Percentiles rank a stretch among this genome's conserved stretches.
Evolutionary conservation across 2,113 vertebrate species (phyloP).

Genomic region (Cavia porcellus): DNA sequence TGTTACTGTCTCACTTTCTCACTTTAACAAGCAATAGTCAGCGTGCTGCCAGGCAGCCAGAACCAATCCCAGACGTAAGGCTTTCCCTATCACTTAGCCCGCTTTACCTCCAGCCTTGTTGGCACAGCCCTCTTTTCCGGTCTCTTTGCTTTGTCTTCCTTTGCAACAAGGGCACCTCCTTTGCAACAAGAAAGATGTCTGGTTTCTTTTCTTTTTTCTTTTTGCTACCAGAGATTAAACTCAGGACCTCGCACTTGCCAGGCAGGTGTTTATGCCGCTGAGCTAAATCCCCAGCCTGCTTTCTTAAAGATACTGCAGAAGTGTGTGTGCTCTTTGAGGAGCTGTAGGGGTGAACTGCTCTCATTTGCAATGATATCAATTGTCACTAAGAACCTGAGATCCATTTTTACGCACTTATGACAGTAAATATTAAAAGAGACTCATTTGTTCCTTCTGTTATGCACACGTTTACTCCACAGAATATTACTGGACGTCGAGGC

Average conservation of each 20-base stretch:
- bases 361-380: background rate
- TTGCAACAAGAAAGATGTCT: background rate
- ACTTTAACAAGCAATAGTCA: background rate
- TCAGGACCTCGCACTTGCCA: no score
- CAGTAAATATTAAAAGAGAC: background rate
- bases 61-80: background rate
- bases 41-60: background rate
- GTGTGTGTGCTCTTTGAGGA: background rate
- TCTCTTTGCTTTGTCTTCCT: background rate
- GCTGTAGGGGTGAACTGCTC: background rate
- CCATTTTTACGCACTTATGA: background rate
- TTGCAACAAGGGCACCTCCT: background rate
- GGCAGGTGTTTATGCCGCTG: no score
- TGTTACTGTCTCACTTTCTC: background rate
- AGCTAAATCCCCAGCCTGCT: background rate
- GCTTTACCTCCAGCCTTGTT: background rate
- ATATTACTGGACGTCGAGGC: background rate
- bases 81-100: background rate
- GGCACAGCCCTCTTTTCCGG: background rate
- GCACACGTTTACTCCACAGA: background rate
- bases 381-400: slow-evolving; percentile 12
- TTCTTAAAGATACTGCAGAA: background rate
- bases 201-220: background rate
- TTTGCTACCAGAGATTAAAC: no score
- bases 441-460: background rate